Conservation (phyloP, 2,888 invertebrate genomes). For the Acanthosepion esculentum region DNA sequence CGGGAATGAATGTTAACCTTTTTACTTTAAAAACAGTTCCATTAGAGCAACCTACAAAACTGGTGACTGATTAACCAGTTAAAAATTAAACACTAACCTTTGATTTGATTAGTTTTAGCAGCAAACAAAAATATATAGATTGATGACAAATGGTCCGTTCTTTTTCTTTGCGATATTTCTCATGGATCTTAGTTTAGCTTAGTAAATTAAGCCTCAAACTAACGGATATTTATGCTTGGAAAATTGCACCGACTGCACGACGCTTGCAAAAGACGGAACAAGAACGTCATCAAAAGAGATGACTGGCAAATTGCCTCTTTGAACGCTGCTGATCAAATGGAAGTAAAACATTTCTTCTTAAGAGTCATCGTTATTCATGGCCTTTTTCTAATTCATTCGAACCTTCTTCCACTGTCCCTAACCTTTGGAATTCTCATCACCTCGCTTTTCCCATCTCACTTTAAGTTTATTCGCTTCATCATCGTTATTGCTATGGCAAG, state of each 20-base stretch:
- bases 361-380: background rate
- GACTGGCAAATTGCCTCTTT: conserved; percentile 33
- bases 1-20: too few relatives aligned
- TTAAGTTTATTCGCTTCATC: background rate
- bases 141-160: background rate
- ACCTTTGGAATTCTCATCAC: background rate
- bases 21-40: too few relatives aligned
- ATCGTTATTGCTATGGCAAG: background rate
- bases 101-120: background rate
- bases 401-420: background rate
- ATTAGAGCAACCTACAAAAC: background rate
- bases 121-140: background rate
- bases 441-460: background rate
- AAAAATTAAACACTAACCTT: background rate
- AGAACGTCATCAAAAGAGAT: background rate
- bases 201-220: background rate
- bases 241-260: conserved; percentile 12
- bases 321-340: background rate
- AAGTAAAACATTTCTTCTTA: background rate
- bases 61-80: background rate
- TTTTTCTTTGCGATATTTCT: background rate
- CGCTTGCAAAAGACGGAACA: background rate
- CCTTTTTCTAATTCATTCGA: background rate
- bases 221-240: background rate
- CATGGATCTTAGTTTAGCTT: background rate